Conservation (phyloP, 2,797 vertebrate species). For the Chloroceryle inda region DNA sequence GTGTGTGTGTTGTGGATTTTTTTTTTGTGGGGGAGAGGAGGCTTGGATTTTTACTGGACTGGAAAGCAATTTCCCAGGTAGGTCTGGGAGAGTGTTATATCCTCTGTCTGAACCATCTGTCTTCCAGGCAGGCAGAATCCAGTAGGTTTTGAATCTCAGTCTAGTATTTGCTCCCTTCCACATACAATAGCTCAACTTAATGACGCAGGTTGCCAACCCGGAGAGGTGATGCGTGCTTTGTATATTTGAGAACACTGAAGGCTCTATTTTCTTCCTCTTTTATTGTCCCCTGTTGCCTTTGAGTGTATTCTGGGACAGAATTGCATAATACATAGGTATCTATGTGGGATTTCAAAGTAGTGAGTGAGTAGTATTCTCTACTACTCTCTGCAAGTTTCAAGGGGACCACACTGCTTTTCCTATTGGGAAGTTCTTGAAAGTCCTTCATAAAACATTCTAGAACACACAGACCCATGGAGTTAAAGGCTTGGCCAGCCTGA, state of each 20-base stretch:
- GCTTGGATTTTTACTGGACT: background rate
- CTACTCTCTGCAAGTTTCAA: background rate
- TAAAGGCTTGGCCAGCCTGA: background rate
- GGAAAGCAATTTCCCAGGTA: background rate
- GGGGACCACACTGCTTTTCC: background rate
- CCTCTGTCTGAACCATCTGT: background rate
- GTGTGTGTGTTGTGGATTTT: background rate
- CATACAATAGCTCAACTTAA: background rate
- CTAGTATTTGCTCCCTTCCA: background rate
- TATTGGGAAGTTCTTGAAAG: background rate
- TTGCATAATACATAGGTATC: constrained; percentile 42
- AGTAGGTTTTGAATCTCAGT: background rate
- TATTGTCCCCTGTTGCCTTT: constrained; percentile 1
- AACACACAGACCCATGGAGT: background rate
- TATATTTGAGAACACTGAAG: background rate
- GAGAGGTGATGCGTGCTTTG: background rate
- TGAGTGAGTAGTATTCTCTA: background rate
- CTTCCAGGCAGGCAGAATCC: background rate
- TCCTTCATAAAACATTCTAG: background rate
- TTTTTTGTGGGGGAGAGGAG: background rate
- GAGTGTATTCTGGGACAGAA: background rate
- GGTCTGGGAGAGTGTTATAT: background rate
- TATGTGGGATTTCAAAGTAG: background rate
- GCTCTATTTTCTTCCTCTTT: background rate
- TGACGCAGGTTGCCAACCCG: background rate